phyloP scores from a whole-genome alignment of 2,888 invertebrate genomes.

The Carpatolechia fugitivella region DNA sequence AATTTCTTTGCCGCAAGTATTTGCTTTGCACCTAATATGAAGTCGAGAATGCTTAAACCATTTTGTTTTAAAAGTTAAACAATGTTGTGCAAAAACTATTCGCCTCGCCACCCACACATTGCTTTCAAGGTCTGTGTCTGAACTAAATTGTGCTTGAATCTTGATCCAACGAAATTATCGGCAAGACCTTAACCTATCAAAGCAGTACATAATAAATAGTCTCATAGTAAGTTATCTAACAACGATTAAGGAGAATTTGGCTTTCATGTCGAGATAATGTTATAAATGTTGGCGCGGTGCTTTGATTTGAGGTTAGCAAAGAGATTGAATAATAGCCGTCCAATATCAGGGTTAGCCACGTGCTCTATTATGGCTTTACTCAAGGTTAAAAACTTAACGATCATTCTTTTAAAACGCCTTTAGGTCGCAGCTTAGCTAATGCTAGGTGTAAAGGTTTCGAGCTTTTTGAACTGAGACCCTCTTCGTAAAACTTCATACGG shows the following conservation, averaged over 20 bases:
- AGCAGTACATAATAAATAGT: constrained; percentile 7
- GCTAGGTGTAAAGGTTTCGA: too few relatives aligned
- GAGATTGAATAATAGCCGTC: constrained; percentile 5
- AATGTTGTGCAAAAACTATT: constrained; percentile 14
- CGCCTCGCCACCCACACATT: constrained; percentile 23
- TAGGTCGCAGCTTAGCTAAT: too few relatives aligned
- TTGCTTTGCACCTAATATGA: too few relatives aligned
- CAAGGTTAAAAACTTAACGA: constrained; percentile 2
- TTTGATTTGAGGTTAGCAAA: constrained; percentile 8
- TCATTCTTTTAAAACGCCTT: not conserved
- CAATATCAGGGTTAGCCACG: constrained; percentile 5
- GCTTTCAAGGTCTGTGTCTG: constrained; percentile 20
- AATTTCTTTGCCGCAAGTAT: too few relatives aligned
- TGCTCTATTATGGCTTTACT: not conserved
- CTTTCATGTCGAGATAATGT: constrained; percentile 11
- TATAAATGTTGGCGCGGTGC: constrained; percentile 4
- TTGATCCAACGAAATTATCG: constrained; percentile 17
- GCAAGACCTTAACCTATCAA: constrained; percentile 17
- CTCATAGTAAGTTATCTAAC: constrained; percentile 2
- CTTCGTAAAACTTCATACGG: too few relatives aligned
- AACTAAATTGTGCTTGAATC: constrained; percentile 11
- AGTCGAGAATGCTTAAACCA: not conserved
- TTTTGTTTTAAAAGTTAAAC: constrained; percentile 7
- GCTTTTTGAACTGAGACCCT: too few relatives aligned
- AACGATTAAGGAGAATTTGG: constrained; percentile 2